Evolutionary conservation across 2,888 invertebrate genomes (phyloP), one percentile per base, ranked within the genome.

Genomic region (Anarsia innoxiella): DNA sequence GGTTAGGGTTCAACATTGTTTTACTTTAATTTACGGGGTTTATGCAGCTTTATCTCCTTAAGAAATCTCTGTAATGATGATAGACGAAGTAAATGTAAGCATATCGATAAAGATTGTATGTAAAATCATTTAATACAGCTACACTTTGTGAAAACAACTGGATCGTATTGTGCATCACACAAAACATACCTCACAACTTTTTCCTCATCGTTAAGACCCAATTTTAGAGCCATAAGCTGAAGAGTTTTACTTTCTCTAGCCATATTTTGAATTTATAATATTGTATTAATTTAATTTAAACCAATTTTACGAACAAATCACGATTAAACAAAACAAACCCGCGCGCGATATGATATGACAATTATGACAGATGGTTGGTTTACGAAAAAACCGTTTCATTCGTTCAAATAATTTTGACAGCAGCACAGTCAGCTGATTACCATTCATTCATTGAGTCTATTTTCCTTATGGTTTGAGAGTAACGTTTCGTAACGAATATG

Each of bases 111-210:
- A n/a, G n/a, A n/a, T n/a, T n/a, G n/a, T n/a, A n/a, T n/a, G n/a
- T n/a, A n/a, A n/a, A n/a, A n/a, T n/a, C n/a, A n/a, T n/a, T n/a
- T n/a, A n/a, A n/a, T n/a, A n/a, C n/a, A n/a, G n/a, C n/a, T n/a
- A n/a, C n/a, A n/a, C n/a, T n/a, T n/a, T n/a, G n/a, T n/a, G n/a
- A n/a, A n/a, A n/a, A n/a, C n/a, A n/a, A n/a, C n/a, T n/a, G n/a
- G n/a, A n/a, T n/a, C n/a, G n/a, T n/a, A n/a, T n/a, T n/a, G n/a
- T n/a, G n/a, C n/a, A n/a, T n/a, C n/a, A n/a, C n/a, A n/a, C n/a
- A n/a, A n/a, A n/a, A n/a, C n/a, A 6, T 57, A 84, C 84, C 71
- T 66, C 35, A 82, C 36, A 52, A 80, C 68, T 64, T 71, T 77
- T 23, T 70, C 72, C 47, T 82, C 74, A 2, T 73, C 67, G n/a